Evolutionary conservation across 2,888 invertebrate genomes (phyloP).

Genomic region (Erpobdella octoculata): DNA sequence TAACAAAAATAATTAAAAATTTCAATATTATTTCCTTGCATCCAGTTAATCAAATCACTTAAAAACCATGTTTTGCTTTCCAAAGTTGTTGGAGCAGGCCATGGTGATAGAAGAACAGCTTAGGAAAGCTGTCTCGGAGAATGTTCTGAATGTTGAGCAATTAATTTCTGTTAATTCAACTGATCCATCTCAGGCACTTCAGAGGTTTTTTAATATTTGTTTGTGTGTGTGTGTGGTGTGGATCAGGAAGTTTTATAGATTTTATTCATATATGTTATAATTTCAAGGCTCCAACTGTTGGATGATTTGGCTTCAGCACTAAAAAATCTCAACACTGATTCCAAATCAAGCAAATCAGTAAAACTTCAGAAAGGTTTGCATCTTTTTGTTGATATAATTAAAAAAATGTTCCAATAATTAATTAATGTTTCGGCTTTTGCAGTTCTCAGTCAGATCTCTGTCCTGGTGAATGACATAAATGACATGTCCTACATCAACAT

Average conservation of each 20-base stretch:
- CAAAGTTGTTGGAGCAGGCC: constrained; percentile 90
- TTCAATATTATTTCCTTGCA: neutral
- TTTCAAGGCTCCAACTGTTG: constrained; percentile 27
- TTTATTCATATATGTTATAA: neutral
- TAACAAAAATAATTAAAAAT: neutral
- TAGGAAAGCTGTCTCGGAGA: constrained; percentile 66
- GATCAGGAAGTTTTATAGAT: neutral
- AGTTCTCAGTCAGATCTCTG: constrained; percentile 35
- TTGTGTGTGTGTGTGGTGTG: neutral
- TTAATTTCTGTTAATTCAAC: constrained; percentile 15
- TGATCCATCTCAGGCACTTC: constrained; percentile 17
- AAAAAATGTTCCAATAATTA: neutral
- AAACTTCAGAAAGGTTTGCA: constrained; percentile 31
- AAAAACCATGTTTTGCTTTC: neutral
- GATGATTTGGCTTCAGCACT: constrained; percentile 33
- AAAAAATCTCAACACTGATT: constrained; percentile 29
- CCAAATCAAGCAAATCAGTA: constrained; percentile 25
- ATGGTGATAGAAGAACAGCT: constrained; percentile 98
- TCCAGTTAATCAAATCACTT: neutral
- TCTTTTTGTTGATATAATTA: neutral
- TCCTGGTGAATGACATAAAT: constrained; percentile 37
- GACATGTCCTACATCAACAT: constrained; percentile 35
- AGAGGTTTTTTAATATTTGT: constrained; percentile 19
- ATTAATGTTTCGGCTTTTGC: neutral
- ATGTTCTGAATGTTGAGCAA: constrained; percentile 17